Evolutionary conservation across 2,797 vertebrate species (phyloP).

Genomic region (Telmatherina bonti): DNA sequence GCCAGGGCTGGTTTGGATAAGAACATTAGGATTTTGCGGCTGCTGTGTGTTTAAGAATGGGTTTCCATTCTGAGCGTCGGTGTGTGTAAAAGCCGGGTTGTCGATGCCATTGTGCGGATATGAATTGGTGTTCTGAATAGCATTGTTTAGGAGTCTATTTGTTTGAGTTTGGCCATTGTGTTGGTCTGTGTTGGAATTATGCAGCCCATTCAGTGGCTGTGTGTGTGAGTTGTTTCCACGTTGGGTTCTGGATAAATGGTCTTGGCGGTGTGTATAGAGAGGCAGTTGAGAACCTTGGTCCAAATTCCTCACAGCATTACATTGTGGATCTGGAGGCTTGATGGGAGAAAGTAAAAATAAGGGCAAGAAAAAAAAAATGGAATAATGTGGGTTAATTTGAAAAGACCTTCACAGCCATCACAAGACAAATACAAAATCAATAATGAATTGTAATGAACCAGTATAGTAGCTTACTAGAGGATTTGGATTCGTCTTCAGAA

Average conservation of each 20-base stretch:
- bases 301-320: conserved; percentile 51
- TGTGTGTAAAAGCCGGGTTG: conserved; percentile 64
- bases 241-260: conserved; percentile 36
- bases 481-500: conserved; percentile 65
- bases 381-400: conserved; percentile 44
- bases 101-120: conserved; percentile 67
- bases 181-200: conserved; percentile 36
- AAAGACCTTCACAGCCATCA: conserved; percentile 41
- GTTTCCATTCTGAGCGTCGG: conserved; percentile 51
- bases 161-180: conserved; percentile 54
- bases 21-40: conserved; percentile 73
- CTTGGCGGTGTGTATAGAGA: conserved; percentile 40
- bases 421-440: conserved; percentile 53
- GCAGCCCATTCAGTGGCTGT: conserved; percentile 36
- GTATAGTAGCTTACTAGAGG: conserved; percentile 68
- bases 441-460: conserved; percentile 44
- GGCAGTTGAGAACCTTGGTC: conserved; percentile 61
- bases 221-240: conserved; percentile 41
- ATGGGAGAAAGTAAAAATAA: conserved; percentile 55
- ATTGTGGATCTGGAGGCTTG: conserved; percentile 65
- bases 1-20: conserved; percentile 73
- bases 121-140: conserved; percentile 61
- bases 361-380: conserved; percentile 42
- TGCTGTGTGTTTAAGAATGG: conserved; percentile 45
- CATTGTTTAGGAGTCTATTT: conserved; percentile 52